Evolutionary conservation across 1,140 invertebrate species (phyloP).

Genomic region (Pectinophora gossypiella): DNA sequence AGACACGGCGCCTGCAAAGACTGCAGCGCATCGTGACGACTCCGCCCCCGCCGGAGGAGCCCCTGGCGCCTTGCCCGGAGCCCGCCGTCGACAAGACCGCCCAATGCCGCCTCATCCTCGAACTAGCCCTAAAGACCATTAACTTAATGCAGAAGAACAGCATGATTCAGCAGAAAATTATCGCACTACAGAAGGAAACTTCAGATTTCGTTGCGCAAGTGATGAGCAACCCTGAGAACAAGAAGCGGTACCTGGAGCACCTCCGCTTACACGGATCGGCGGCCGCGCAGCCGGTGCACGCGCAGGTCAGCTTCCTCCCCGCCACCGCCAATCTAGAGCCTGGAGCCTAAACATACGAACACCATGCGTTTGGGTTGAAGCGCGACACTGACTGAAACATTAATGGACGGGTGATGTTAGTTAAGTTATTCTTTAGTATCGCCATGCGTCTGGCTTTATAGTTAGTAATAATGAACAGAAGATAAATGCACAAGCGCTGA

Average conservation of each 20-base stretch:
- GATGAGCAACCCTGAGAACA: conserved; percentile 57
- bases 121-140: conserved; percentile 60
- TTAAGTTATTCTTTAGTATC: too few species aligned
- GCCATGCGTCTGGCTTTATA: too few species aligned
- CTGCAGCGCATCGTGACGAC: conserved; percentile 31
- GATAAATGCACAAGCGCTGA: too few species aligned
- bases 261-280: conserved; percentile 17
- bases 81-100: conserved; percentile 31
- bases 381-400: too few species aligned
- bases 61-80: conserved; percentile 13
- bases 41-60: conserved; percentile 5
- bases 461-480: too few species aligned
- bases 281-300: background rate
- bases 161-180: conserved; percentile 64
- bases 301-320: too few species aligned
- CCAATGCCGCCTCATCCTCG: conserved; percentile 57
- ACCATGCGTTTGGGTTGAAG: too few species aligned
- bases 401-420: too few species aligned
- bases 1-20: conserved; percentile 49
- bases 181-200: conserved; percentile 58
- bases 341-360: too few species aligned
- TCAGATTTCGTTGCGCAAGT: conserved; percentile 53
- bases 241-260: conserved; percentile 44
- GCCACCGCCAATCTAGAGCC: too few species aligned
- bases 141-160: conserved; percentile 62